Percentiles rank a stretch among this genome's conserved stretches.
These are phyloP conservation scores for Pseudomyrmex concolor DNA, from an alignment of 1,140 invertebrate species.

Conservation along the genomic window DNA sequence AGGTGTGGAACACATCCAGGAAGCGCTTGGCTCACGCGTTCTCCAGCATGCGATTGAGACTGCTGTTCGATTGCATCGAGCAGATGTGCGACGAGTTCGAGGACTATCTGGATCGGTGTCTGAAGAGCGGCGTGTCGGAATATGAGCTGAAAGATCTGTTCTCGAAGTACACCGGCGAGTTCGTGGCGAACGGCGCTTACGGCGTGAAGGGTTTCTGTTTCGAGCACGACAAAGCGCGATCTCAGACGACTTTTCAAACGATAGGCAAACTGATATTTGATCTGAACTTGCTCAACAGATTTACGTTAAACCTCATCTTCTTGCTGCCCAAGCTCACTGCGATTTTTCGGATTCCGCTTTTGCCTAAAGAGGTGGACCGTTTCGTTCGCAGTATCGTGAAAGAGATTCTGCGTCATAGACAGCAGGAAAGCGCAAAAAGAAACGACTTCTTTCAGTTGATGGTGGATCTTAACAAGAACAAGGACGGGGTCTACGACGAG, in stretches of 20 bases:
- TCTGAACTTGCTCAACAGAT: not conserved
- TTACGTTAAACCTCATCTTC: not conserved
- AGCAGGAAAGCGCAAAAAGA: not conserved
- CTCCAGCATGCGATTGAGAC: conserved; percentile 70
- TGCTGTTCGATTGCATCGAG: conserved; percentile 32
- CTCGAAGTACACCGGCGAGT: conserved; percentile 70
- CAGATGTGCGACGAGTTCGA: conserved; percentile 56
- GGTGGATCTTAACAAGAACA: conserved; percentile 40
- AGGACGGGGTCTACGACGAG: conserved; percentile 63
- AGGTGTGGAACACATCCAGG: conserved; percentile 62
- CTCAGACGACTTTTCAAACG: conserved; percentile 23
- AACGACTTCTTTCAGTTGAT: conserved; percentile 73
- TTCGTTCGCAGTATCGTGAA: conserved; percentile 63
- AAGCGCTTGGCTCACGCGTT: conserved; percentile 61
- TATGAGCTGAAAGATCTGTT: conserved; percentile 74
- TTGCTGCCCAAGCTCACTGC: not conserved
- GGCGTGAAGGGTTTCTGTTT: conserved; percentile 72
- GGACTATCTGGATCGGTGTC: conserved; percentile 62
- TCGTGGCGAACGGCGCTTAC: conserved; percentile 67
- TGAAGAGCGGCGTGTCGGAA: conserved; percentile 54
- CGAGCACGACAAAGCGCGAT: conserved; percentile 70
- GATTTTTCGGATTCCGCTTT: not conserved
- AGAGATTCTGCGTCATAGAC: conserved; percentile 43
- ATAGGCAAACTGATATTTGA: conserved; percentile 35
- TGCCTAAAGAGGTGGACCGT: conserved; percentile 25